Evolutionary conservation across 2,888 invertebrate species (phyloP), one percentile per base, ranked within the genome.

Genomic region (Pseudococcus viburni): DNA sequence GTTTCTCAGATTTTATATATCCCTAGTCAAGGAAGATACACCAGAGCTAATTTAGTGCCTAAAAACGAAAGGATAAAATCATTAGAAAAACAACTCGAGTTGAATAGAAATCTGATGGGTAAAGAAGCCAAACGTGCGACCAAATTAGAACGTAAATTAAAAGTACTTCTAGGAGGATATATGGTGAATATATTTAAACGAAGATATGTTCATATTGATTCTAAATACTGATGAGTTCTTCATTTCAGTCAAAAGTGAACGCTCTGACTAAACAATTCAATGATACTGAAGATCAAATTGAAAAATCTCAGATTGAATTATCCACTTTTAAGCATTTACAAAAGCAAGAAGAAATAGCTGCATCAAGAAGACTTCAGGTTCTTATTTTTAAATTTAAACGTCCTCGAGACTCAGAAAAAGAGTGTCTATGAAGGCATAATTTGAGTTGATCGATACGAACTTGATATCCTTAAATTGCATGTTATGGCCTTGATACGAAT

Each of bases 11-110:
- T 96, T 8, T 93, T 99, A 42, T 99, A 96, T 91, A 92, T 99
- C 89, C 98, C 99, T 0, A 95, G 96, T 84, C 97, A 98, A 93
- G 96, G 96, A 91, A 94, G 97, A 89, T 99, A 98, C 91, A 99
- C 98, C 0, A 94, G 99, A 89, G 98, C 98, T 1, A 98, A 97
- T 92, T 93, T 99, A 90, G 98, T 98, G 4, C 97, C 96, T 91
- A 99, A 98, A 91, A 99, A 99, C 91, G 99, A 99, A 92, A 94
- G 98, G 77, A 93, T 99, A 88, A 98, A 99, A 91, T 97, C 98
- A 0, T 94, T 96, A 0, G 98, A 99, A 91, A 97, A 98, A 91
- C 93, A 96, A 89, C 92, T 99, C 55, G 99, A 99, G 92, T 96
- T 96, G 91, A 98, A 99, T 92, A 94, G 99, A 90, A 94, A 94